Evolutionary conservation across 2,113 vertebrate species (phyloP).

Genomic region (Oncorhynchus gorbuscha): DNA sequence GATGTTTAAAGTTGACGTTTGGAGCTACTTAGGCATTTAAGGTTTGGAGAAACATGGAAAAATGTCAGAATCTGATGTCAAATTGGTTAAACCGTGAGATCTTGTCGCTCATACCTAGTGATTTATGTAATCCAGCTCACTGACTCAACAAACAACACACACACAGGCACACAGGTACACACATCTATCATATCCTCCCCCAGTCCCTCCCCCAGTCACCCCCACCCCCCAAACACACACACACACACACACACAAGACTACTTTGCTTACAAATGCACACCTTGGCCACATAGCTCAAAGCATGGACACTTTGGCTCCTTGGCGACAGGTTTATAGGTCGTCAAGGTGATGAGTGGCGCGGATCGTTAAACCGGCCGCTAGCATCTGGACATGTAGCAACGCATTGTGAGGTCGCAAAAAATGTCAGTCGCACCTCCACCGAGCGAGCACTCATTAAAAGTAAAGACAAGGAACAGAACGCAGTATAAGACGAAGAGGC

Average conservation of each 20-base stretch:
- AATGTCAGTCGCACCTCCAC: slow-evolving; percentile 23
- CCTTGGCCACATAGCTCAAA: slow-evolving; percentile 46
- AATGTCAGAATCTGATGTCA: too few species aligned
- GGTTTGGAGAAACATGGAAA: too few species aligned
- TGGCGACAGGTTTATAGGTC: slow-evolving; percentile 61
- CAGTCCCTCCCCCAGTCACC: too few species aligned
- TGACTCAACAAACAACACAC: not conserved
- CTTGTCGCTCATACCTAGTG: not conserved
- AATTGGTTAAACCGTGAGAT: too few species aligned
- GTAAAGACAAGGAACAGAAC: slow-evolving; percentile 2
- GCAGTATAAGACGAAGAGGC: slow-evolving; percentile 42
- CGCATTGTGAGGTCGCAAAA: slow-evolving; percentile 45
- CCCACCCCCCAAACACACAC: not conserved
- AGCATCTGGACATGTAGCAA: slow-evolving; percentile 50
- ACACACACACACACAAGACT: slow-evolving; percentile 2
- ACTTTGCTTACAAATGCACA: slow-evolving; percentile 49
- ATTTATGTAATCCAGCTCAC: slow-evolving; percentile 10
- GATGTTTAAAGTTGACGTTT: too few species aligned
- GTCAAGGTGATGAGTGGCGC: slow-evolving; percentile 60
- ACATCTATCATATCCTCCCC: not conserved
- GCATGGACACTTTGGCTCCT: slow-evolving; percentile 49
- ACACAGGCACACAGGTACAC: not conserved
- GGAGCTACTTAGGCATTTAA: too few species aligned
- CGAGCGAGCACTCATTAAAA: slow-evolving; percentile 48
- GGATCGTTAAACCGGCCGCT: slow-evolving; percentile 35